These are phyloP conservation scores for Eristalinus sepulchralis DNA, from an alignment of 2,888 invertebrate genomes.

Conservation along the genomic window DNA sequence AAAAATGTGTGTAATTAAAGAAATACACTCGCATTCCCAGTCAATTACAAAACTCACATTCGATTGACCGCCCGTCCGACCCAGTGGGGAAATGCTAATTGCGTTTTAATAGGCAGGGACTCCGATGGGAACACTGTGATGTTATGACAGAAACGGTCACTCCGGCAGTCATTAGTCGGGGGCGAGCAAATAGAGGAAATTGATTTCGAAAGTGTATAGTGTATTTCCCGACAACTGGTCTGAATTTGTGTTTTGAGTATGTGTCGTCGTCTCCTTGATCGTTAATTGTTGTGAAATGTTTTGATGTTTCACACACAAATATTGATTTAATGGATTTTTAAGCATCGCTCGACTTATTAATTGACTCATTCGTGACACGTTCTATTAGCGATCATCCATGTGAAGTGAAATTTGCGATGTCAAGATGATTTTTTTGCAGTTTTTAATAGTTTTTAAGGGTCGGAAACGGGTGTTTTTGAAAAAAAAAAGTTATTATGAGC, in stretches of 20 bases:
- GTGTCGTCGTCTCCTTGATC: background rate
- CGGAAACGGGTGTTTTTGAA: background rate
- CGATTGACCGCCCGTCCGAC: background rate
- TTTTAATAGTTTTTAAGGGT: background rate
- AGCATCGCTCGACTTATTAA: background rate
- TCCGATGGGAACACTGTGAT: background rate
- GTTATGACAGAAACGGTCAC: conserved; percentile 11
- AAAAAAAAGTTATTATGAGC: background rate
- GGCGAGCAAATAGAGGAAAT: background rate
- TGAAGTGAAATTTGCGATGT: background rate
- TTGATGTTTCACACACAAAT: background rate
- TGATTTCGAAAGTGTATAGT: conserved; percentile 10
- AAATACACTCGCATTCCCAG: background rate
- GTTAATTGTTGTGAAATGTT: background rate
- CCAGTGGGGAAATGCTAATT: conserved; percentile 13
- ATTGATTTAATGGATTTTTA: conserved; percentile 49
- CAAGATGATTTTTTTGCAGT: background rate
- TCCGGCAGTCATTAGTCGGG: conserved; percentile 20
- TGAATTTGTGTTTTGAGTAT: background rate
- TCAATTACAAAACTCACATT: conserved; percentile 13
- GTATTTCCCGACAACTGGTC: background rate
- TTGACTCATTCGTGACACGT: background rate
- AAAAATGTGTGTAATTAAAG: background rate
- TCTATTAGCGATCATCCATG: background rate
- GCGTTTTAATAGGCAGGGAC: conserved; percentile 15